Conservation (phyloP, 2,888 invertebrate genomes). For the Endotricha flammealis region DNA sequence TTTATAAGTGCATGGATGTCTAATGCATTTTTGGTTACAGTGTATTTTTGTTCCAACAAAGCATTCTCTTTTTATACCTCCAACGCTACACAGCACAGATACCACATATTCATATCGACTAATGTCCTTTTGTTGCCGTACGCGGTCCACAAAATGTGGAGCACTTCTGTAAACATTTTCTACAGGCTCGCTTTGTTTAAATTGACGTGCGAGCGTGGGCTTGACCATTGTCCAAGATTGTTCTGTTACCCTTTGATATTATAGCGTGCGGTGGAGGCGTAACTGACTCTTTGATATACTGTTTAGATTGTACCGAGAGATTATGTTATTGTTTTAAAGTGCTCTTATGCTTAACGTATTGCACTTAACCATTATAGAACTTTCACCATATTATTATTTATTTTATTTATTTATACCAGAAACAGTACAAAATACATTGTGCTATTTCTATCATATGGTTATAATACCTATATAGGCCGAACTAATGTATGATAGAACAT, state of each 20-base stretch:
- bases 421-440: too few relatives aligned
- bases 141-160: conserved; percentile 30
- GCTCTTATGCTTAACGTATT: too few relatives aligned
- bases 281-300: conserved; percentile 23
- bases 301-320: conserved; percentile 21
- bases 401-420: too few relatives aligned
- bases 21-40: too few relatives aligned
- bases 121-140: conserved; percentile 41
- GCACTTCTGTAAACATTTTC: conserved; percentile 41
- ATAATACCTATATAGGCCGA: too few relatives aligned
- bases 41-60: too few relatives aligned
- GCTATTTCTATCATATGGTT: too few relatives aligned
- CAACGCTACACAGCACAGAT: too few relatives aligned
- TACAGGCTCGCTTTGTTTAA: conserved; percentile 41
- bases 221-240: conserved; percentile 38
- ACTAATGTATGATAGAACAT: too few relatives aligned
- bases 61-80: too few relatives aligned
- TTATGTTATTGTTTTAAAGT: conserved; percentile 19
- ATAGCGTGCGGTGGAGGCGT: conserved; percentile 28
- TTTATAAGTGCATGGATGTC: too few relatives aligned
- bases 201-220: conserved; percentile 36
- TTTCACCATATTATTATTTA: too few relatives aligned
- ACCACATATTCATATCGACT: conserved; percentile 40
- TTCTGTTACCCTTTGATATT: conserved; percentile 32
- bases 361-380: not conserved